Evolutionary conservation across 2,797 vertebrate genomes (phyloP).

Genomic region (Acrossocheilus wenchowensis): DNA sequence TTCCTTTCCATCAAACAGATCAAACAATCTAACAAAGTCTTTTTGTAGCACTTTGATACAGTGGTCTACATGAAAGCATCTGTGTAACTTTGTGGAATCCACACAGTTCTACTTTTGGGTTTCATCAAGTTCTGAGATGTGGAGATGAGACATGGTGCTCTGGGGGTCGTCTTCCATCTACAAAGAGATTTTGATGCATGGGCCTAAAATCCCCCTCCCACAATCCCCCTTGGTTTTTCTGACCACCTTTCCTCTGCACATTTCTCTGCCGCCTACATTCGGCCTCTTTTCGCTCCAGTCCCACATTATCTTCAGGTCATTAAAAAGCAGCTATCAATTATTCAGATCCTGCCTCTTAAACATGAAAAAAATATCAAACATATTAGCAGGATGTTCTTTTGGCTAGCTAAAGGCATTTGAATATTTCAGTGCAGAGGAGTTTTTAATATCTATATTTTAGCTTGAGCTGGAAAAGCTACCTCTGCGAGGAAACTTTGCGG

Average conservation of each 20-base stretch:
- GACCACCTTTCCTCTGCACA: constrained; percentile 35
- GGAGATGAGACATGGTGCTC: constrained; percentile 5
- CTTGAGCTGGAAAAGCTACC: constrained; percentile 18
- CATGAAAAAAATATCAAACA: constrained; percentile 53
- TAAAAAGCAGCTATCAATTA: constrained; percentile 56
- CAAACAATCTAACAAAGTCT: not conserved
- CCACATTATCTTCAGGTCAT: constrained; percentile 53
- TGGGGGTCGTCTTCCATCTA: constrained; percentile 20
- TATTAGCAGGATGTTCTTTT: constrained; percentile 47
- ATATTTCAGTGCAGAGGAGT: constrained; percentile 42
- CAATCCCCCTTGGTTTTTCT: not conserved
- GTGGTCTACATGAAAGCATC: constrained; percentile 5
- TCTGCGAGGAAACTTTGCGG: constrained; percentile 14
- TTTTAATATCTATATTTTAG: constrained; percentile 51
- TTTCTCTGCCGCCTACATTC: constrained; percentile 16
- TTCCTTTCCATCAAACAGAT: constrained; percentile 6
- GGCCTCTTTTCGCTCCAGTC: constrained; percentile 32
- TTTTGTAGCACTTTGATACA: constrained; percentile 35
- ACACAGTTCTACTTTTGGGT: not conserved
- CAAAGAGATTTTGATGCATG: constrained; percentile 44
- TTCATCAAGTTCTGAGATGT: constrained; percentile 18
- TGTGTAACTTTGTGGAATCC: constrained; percentile 36
- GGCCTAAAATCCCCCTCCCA: constrained; percentile 17
- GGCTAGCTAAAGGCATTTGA: constrained; percentile 41
- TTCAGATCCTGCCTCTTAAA: constrained; percentile 54